Evolutionary conservation across 2,113 vertebrate species (phyloP), one percentile per base, ranked within the genome.

Genomic region (Ictalurus furcatus): DNA sequence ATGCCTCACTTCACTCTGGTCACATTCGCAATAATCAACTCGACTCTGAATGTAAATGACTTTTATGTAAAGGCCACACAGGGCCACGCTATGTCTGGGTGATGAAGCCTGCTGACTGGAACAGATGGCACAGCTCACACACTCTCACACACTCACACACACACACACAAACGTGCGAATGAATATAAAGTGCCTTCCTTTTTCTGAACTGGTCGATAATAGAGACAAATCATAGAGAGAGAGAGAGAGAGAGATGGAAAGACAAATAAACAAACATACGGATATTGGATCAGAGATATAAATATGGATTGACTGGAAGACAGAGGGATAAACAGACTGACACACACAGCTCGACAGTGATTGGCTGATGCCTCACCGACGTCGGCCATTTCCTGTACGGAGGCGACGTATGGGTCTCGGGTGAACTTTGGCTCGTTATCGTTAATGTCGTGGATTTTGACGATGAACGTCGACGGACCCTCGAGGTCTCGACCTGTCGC

Each of bases 391-490:
- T 99, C 98, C 0, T 98, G 97, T 80, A 99, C 97, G 0, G 94
- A 94, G 91, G 98, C 97, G 12, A 95, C 93, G 93, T 99, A 99
- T 52, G 96, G 90, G 0, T 98, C 97, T 94, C 96, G 96, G 91
- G 97, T 97, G 95, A 99, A 99, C 87, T 97, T 99, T 94, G 99
- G 81, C 81, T 63, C 81, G 25, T 83, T 83, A 40, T 83, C 81
- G 21, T 83, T 83, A 40, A 83, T 99, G 94, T 99, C 98, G 84
- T 99, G 98, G 94, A 99, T 99, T 94, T 99, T 99, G 94, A 99
- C 98, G 95, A 98, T 95, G 95, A 99, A 99, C 90, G 98, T 97
- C 0, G 98, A 98, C 90, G 97, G 96, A 6, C 97, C 98, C 94
- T 99, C 98, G 89, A 99, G 97, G 0, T 97, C 97, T 92, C 94